Conservation (phyloP, 2,113 vertebrate species). For the Astatoreochromis straeleni region DNA sequence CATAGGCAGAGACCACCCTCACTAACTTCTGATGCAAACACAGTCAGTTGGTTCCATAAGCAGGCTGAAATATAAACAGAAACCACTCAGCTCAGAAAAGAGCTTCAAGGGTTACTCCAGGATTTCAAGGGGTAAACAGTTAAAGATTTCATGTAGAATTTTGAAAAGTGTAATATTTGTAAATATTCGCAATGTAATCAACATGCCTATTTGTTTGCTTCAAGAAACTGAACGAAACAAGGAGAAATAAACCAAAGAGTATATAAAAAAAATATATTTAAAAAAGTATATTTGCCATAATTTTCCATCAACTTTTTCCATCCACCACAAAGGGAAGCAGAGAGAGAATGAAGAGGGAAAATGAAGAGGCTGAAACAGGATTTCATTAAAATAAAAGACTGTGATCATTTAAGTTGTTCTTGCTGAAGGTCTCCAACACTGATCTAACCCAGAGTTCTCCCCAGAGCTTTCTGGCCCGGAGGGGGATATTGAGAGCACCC, state of each 20-base stretch:
- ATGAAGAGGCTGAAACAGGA: not conserved
- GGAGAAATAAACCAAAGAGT: not conserved
- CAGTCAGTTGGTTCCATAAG: not conserved
- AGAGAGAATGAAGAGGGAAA: not conserved
- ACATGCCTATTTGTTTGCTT: not conserved
- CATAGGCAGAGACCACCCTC: not conserved
- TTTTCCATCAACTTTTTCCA: not conserved
- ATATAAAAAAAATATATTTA: not conserved
- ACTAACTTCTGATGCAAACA: not conserved
- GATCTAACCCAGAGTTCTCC: not conserved
- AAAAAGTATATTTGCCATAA: not conserved
- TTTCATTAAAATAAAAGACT: not conserved
- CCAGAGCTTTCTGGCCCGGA: not conserved
- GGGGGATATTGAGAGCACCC: not conserved
- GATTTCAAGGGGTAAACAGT: not conserved
- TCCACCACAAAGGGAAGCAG: not conserved
- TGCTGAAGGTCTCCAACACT: not conserved
- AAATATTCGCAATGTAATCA: not conserved
- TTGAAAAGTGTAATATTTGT: not conserved
- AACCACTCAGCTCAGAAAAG: not conserved
- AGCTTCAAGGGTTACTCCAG: not conserved
- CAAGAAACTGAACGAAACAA: not conserved
- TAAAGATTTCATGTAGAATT: not conserved
- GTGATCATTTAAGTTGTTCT: not conserved
- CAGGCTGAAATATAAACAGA: not conserved